Conservation (phyloP, 2,797 vertebrate genomes). For the Malacoraja senta region DNA sequence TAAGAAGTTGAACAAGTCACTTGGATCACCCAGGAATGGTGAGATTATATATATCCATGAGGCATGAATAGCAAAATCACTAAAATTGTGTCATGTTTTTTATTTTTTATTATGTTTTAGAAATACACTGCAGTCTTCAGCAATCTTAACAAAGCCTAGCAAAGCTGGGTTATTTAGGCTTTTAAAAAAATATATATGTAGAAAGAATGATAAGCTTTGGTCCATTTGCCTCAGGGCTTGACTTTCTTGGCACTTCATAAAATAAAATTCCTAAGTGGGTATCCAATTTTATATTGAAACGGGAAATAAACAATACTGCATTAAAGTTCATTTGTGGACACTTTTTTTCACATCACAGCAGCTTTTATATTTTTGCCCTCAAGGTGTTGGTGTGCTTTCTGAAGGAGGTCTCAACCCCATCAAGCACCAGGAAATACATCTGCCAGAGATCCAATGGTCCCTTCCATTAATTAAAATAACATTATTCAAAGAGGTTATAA, state of each 20-base stretch:
- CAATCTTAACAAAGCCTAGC: slow-evolving; percentile 4
- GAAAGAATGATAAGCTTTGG: slow-evolving; percentile 11
- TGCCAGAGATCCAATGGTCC: background rate
- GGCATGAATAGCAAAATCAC: slow-evolving; percentile 3
- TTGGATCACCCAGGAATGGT: background rate
- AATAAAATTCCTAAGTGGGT: background rate
- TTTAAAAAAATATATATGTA: slow-evolving; percentile 9
- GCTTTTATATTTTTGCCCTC: slow-evolving; percentile 24
- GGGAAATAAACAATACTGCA: background rate
- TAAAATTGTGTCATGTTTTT: background rate
- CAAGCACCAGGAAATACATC: background rate
- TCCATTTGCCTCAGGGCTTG: slow-evolving; percentile 18
- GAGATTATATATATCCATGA: background rate
- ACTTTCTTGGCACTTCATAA: slow-evolving; percentile 15
- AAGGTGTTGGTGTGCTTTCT: background rate
- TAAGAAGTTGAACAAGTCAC: background rate
- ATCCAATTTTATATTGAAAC: background rate
- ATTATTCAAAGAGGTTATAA: slow-evolving; percentile 22
- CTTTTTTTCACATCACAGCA: background rate
- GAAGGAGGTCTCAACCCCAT: background rate
- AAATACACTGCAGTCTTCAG: background rate
- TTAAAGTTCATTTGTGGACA: background rate
- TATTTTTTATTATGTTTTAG: background rate
- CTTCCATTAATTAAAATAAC: slow-evolving; percentile 10
- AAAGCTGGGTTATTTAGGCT: background rate